Evolutionary conservation across 2,797 vertebrate species (phyloP), one percentile per base, ranked within the genome.

Genomic region (Danio kyathit): DNA sequence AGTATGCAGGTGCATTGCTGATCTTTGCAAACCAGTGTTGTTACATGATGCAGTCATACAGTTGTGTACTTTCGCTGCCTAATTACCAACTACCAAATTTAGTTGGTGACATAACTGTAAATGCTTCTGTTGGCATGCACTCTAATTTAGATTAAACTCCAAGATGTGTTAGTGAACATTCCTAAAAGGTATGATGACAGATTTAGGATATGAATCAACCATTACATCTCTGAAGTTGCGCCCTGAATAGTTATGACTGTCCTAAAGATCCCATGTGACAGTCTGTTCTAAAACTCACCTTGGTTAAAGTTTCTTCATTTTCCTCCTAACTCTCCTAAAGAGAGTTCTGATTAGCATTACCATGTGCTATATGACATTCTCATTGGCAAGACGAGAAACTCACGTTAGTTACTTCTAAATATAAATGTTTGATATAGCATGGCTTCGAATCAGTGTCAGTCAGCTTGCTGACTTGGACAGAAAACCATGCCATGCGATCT

Each of bases 401-500:
- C 41, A 74, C 44, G 6, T 75, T 51, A 29, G 7, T 51, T 38
- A 14, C 60, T 17, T 71, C 66, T 72, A 74, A 73, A 80, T 44
- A 63, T 70, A 61, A 51, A 71, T 61, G 46, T 54, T n/a, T 61
- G 64, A 17, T 40, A 54, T 38, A 67, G 57, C 72, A 76, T 13
- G 21, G 60, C 56, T 67, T 79, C 79, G 54, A 65, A 67, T 48
- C 71, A 46, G 54, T 41, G 63, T 72, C 63, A 60, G 67, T 79
- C 76, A 79, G 4, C 64, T 12, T 49, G 70, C 76, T 79, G 70
- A 66, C 52, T 79, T 79, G 54, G 76, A 83, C 81, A 69, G 71
- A 74, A 56, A 73, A 44, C 82, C 44, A 40, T 0, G 54, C 71
- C 49, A 60, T 57, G 63, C 56, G 40, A 74, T 65, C 38, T 76